Conservation (phyloP, 2,113 vertebrate genomes). For the Tympanuchus pallidicinctus region DNA sequence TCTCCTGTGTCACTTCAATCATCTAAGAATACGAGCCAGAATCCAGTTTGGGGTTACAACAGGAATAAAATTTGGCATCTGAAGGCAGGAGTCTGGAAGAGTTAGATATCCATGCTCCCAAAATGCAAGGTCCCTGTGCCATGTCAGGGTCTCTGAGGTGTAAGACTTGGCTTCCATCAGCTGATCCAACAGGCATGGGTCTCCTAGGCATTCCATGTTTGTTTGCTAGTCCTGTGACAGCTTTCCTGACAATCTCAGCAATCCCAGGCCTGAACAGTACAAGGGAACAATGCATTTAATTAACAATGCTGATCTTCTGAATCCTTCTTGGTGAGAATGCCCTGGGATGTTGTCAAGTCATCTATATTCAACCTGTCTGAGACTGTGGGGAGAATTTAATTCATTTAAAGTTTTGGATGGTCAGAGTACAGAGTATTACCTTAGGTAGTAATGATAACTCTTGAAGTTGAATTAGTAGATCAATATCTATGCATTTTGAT, state of each 20-base stretch:
- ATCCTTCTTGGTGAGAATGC: neutral
- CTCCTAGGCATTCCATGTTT: neutral
- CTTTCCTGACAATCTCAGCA: neutral
- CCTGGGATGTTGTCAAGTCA: neutral
- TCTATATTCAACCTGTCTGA: neutral
- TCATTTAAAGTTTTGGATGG: neutral
- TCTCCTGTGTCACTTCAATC: neutral
- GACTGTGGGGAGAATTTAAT: neutral
- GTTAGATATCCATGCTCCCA: neutral
- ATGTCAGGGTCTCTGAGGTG: neutral
- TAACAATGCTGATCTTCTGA: neutral
- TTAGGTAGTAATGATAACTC: neutral
- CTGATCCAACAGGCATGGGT: neutral
- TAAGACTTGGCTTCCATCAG: neutral
- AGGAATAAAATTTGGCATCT: neutral
- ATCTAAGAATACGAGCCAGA: neutral
- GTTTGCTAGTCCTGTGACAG: too few species aligned
- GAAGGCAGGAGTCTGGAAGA: neutral
- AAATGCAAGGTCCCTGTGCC: neutral
- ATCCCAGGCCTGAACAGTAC: fast-evolving
- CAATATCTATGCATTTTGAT: neutral
- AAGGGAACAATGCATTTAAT: neutral
- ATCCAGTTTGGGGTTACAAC: neutral
- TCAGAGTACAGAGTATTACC: neutral
- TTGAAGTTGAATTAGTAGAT: neutral